Evolutionary conservation across 2,113 vertebrate genomes (phyloP).

Genomic region (Uria lomvia): DNA sequence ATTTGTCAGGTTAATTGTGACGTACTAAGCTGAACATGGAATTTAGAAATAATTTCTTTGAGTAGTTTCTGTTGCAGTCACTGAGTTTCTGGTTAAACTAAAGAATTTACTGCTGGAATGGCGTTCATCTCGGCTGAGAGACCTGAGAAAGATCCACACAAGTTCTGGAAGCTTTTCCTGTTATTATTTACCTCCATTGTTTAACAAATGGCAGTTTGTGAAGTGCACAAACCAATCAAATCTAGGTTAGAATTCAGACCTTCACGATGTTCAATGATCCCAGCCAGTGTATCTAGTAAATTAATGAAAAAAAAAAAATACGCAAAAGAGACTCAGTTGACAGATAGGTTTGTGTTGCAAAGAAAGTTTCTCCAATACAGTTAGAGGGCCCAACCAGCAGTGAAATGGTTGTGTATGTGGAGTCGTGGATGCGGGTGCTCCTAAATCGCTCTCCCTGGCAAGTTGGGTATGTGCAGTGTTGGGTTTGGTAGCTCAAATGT

Average conservation of each 20-base stretch:
- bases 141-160: rapidly evolving
- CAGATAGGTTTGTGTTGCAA: rapidly evolving
- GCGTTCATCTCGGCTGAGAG: rapidly evolving
- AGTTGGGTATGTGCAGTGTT: neutral
- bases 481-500: neutral
- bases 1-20: neutral
- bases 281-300: neutral
- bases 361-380: neutral
- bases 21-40: neutral
- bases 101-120: neutral
- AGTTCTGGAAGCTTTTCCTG: neutral
- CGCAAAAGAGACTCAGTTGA: neutral
- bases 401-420: rapidly evolving
- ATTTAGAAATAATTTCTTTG: neutral
- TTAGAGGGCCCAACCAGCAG: neutral
- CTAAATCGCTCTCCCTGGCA: too few species aligned
- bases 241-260: neutral
- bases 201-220: neutral
- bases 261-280: neutral
- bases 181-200: neutral
- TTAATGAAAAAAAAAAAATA: neutral
- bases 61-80: neutral
- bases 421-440: neutral
- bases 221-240: neutral
- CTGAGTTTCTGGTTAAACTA: neutral